These are phyloP conservation scores for Limanda limanda DNA, from an alignment of 2,113 vertebrate genomes.

Conservation along the genomic window DNA sequence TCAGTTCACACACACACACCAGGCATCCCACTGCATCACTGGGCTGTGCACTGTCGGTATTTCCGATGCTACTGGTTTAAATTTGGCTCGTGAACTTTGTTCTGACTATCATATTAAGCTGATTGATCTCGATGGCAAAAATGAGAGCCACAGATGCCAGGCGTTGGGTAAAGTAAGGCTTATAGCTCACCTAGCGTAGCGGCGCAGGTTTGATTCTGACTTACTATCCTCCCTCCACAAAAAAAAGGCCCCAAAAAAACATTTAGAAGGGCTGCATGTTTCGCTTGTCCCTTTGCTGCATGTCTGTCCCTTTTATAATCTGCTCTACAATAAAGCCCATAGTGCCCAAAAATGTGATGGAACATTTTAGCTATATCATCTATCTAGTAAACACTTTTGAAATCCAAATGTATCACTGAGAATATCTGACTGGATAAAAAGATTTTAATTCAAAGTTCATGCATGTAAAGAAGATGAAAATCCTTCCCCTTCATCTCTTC, in stretches of 20 bases:
- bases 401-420: background rate
- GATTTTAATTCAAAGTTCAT: background rate
- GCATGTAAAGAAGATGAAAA: slow-evolving; percentile 11
- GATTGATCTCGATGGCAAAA: background rate
- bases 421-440: background rate
- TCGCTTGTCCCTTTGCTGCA: too few relatives aligned
- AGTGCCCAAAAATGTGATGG: background rate
- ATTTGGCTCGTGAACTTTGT: slow-evolving; percentile 26
- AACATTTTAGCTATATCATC: background rate
- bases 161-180: background rate
- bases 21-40: slow-evolving; percentile 42
- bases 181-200: too few relatives aligned
- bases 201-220: too few relatives aligned
- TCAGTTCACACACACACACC: slow-evolving; percentile 40
- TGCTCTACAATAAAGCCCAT: too few relatives aligned
- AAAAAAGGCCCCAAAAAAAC: too few relatives aligned
- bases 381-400: background rate
- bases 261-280: too few relatives aligned
- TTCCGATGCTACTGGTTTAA: slow-evolving; percentile 21
- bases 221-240: too few relatives aligned
- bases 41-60: slow-evolving; percentile 8
- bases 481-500: slow-evolving; percentile 16
- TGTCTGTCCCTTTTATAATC: too few relatives aligned
- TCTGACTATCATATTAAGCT: slow-evolving; percentile 11
- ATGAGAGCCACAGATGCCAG: background rate